These are phyloP conservation scores for Pomatostomus ruficeps DNA, from an alignment of 2,113 vertebrate genomes.

Conservation along the genomic window DNA sequence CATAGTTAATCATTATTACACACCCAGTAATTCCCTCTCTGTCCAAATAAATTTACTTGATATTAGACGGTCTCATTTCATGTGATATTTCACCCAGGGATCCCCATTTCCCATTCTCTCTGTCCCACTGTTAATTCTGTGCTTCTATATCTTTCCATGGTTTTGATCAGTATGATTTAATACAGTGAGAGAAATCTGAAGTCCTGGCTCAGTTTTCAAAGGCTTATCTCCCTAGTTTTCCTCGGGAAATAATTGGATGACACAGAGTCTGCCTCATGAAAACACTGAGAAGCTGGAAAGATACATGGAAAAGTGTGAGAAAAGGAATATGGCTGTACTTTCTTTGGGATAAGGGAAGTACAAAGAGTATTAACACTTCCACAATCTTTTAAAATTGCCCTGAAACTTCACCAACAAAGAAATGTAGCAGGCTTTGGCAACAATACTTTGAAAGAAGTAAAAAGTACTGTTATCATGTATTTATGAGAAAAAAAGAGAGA, in stretches of 20 bases:
- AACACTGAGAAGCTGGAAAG: constrained; percentile 28
- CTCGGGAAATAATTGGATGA: constrained; percentile 55
- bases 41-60: constrained; percentile 39
- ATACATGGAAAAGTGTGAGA: neutral
- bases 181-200: constrained; percentile 12
- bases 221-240: constrained; percentile 29
- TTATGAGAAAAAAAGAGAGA: neutral
- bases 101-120: neutral
- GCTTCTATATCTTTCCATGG: neutral
- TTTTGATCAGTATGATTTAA: constrained; percentile 40
- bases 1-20: constrained; percentile 63
- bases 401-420: neutral
- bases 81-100: neutral
- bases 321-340: neutral
- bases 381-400: neutral
- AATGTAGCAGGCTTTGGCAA: neutral
- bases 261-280: constrained; percentile 31
- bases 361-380: neutral
- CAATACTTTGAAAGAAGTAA: neutral
- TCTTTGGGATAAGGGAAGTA: neutral
- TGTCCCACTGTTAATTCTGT: neutral
- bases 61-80: neutral
- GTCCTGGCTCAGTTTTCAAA: constrained; percentile 25
- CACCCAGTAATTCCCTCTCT: constrained; percentile 52
- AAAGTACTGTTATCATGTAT: neutral